Evolutionary conservation across 2,888 invertebrate genomes (phyloP).

Genomic region (Saturnia pavonia): DNA sequence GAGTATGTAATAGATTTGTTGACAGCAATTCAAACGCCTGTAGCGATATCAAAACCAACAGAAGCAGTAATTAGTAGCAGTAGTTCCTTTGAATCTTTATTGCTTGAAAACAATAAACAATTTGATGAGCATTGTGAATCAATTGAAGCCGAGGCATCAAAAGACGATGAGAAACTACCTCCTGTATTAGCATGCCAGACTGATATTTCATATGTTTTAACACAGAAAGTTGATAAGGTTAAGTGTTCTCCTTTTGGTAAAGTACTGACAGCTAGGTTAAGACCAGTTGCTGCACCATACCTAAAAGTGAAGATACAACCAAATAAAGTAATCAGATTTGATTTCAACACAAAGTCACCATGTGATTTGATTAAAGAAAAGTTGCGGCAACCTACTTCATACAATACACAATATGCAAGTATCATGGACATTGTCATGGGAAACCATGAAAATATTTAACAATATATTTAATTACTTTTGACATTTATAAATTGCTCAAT

Average conservation of each 20-base stretch:
- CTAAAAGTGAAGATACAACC: constrained; percentile 41
- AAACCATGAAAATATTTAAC: background rate
- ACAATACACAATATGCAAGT: constrained; percentile 8
- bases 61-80: constrained; percentile 43
- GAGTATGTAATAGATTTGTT: constrained; percentile 62
- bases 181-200: constrained; percentile 51
- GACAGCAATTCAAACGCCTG: constrained; percentile 52
- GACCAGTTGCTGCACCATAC: constrained; percentile 60
- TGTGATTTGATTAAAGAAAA: constrained; percentile 62
- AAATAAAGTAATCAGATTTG: constrained; percentile 49
- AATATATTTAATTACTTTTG: background rate
- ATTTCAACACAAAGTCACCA: constrained; percentile 63
- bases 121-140: constrained; percentile 21
- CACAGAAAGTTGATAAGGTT: constrained; percentile 44
- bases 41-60: constrained; percentile 25
- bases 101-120: constrained; percentile 34
- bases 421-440: constrained; percentile 10
- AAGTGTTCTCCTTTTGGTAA: constrained; percentile 66
- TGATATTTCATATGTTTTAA: constrained; percentile 64
- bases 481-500: background rate
- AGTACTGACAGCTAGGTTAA: constrained; percentile 53
- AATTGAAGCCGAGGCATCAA: constrained; percentile 4
- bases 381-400: constrained; percentile 5
- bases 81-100: constrained; percentile 58
- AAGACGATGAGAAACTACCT: constrained; percentile 20